Conservation (phyloP, 2,113 vertebrate genomes). For the Oryzias celebensis region DNA sequence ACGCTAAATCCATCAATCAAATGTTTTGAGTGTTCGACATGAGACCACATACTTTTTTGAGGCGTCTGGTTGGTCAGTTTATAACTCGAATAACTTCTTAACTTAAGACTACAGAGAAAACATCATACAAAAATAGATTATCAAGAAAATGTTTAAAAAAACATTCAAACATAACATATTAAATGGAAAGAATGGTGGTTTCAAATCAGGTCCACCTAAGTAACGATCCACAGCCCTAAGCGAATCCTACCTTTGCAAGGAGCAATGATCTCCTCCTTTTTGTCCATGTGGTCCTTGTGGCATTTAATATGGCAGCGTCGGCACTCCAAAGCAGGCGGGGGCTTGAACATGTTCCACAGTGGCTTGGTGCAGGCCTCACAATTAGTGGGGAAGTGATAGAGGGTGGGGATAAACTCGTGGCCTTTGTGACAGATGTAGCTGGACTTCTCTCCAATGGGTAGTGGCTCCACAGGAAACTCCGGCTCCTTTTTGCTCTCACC, state of each 20-base stretch:
- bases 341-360: conserved; percentile 99
- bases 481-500: conserved; percentile 98
- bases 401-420: conserved; percentile 97
- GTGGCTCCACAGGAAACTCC: conserved; percentile 87
- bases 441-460: conserved; percentile 92
- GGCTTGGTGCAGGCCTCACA: conserved; percentile 99
- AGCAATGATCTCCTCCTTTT: conserved; percentile 94
- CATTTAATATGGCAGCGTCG: conserved; percentile 99
- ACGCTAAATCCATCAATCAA: no score
- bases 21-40: no score
- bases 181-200: no score
- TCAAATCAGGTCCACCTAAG: no score
- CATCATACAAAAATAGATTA: no score
- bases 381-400: conserved; percentile 98
- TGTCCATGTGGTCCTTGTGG: conserved; percentile 99
- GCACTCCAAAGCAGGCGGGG: conserved; percentile 96
- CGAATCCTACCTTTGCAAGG: conserved; percentile 87
- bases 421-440: conserved; percentile 98
- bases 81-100: no score
- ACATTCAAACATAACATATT: no score
- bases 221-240: not conserved
- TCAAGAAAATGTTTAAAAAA: no score
- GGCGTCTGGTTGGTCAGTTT: no score
- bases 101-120: no score
- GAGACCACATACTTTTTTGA: no score